Evolutionary conservation across 2,113 vertebrate genomes (phyloP), one percentile per base, ranked within the genome.

Genomic region (Mellivora capensis): DNA sequence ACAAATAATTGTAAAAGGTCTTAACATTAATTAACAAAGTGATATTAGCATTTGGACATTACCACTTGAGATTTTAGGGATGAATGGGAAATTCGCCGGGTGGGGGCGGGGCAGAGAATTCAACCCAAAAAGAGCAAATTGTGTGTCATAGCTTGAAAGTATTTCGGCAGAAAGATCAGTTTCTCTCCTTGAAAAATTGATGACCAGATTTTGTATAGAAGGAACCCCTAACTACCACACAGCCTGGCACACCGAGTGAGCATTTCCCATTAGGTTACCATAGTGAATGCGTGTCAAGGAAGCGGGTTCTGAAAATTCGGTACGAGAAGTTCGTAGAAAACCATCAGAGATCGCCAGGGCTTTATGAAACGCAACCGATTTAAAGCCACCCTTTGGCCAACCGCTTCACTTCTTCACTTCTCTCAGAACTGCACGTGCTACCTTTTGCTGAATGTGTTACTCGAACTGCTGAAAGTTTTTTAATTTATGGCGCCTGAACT

Each of bases 1-100:
- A 77, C 67, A 84, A 64, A 74, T 81, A 57, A 94, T 29, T 88
- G 17, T 76, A 94, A 96, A 93, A 79, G n/a, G n/a, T 79, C 42
- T 62, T 80, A 85, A 90, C 44, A 80, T 80, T 93, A 72, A 86
- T 72, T 44, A 69, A 81, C 17, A 61, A 89, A 44, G 90, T 54
- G 49, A 59, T 80, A 25, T 42, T 59, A 94, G 47, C 88, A 64
- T 59, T n/a, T 59, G 69, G 82, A 91, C 52, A 10, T 82, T 49
- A 49, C 12, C 67, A 87, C 7, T 74, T 31, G 39, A 91, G 54
- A 31, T 88, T 95, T 85, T 69, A 67, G 6, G 25, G 27, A 39
- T 64, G 49, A 82, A 79, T 77, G 67, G 44, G 49, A 94, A 91
- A 82, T 72, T 29, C 13, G 34, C 23, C 27, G 44, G 27, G 42